Evolutionary conservation across 2,797 vertebrate species (phyloP).

Genomic region (Leptatherina wallacei): DNA sequence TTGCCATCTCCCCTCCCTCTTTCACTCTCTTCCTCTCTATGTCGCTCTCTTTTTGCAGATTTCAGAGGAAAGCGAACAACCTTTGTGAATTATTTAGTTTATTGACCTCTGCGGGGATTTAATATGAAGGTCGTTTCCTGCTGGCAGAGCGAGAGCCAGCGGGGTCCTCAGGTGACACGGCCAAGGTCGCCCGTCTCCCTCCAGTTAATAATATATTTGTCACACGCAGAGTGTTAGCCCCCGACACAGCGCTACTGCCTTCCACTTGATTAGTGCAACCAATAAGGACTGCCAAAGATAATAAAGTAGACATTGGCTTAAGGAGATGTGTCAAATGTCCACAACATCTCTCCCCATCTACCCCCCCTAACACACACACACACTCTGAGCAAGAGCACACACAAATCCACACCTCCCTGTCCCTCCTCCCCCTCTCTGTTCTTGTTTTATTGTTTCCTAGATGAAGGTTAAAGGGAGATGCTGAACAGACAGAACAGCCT

Average conservation of each 20-base stretch:
- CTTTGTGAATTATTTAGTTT: conserved; percentile 91
- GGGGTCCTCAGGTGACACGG: conserved; percentile 86
- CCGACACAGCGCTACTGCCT: conserved; percentile 75
- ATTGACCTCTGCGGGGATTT: conserved; percentile 88
- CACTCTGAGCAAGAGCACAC: conserved; percentile 40
- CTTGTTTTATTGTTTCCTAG: conserved; percentile 85
- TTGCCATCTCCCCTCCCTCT: conserved; percentile 61
- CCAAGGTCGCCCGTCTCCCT: conserved; percentile 84
- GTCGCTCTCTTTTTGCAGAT: conserved; percentile 74
- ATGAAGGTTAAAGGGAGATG: conserved; percentile 88
- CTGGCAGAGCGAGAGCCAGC: conserved; percentile 78
- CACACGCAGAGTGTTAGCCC: conserved; percentile 80
- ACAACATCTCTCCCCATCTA: conserved; percentile 72
- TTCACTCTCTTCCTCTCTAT: conserved; percentile 34
- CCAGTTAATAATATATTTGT: conserved; percentile 88
- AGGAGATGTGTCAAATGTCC: conserved; percentile 88
- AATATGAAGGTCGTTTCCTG: conserved; percentile 87
- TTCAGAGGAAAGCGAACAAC: conserved; percentile 82
- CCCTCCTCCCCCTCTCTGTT: conserved; percentile 63
- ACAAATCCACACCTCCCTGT: conserved; percentile 57
- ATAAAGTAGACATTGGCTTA: conserved; percentile 87
- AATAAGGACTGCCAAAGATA: conserved; percentile 88
- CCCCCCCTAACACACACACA: conserved; percentile 45
- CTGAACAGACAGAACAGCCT: conserved; percentile 84
- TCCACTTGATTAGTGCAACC: conserved; percentile 87